phyloP scores from a whole-genome alignment of 1,140 invertebrate genomes.

The Stegodyphus dumicola region DNA sequence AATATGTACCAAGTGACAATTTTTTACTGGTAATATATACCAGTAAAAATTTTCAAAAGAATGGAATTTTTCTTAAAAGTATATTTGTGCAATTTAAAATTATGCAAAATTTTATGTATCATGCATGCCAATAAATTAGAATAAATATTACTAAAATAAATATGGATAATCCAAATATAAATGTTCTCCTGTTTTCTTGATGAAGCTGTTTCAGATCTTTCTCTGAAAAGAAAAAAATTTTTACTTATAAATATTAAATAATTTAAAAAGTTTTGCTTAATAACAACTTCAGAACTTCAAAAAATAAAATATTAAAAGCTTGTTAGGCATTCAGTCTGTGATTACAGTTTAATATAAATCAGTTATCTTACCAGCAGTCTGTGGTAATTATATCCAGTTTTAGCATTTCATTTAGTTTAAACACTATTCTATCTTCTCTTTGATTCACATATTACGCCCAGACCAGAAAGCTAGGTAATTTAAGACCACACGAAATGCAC shows the following conservation, averaged over 20 bases:
- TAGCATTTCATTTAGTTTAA: background rate
- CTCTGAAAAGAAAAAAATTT: conserved; percentile 16
- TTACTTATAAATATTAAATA: no score
- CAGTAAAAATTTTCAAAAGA: no score
- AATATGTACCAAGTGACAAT: no score
- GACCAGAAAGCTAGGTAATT: no score
- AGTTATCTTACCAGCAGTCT: background rate
- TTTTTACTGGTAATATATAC: no score
- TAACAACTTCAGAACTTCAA: background rate
- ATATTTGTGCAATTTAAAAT: no score
- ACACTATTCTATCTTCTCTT: background rate
- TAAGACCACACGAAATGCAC: no score
- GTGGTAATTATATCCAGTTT: background rate
- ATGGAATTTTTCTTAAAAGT: no score
- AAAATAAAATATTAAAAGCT: background rate
- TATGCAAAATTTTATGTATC: no score
- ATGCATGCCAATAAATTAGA: background rate
- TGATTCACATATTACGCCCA: background rate
- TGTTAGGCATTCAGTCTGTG: background rate
- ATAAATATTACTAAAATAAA: conserved; percentile 25
- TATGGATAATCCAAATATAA: conserved; percentile 9
- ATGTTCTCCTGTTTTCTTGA: conserved; percentile 14
- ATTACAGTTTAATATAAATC: background rate
- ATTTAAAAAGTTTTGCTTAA: background rate
- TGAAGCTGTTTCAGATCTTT: conserved; percentile 12